Evolutionary conservation across 1,140 invertebrate genomes (phyloP), one percentile per base, ranked within the genome.

Genomic region (Dreissena polymorpha): DNA sequence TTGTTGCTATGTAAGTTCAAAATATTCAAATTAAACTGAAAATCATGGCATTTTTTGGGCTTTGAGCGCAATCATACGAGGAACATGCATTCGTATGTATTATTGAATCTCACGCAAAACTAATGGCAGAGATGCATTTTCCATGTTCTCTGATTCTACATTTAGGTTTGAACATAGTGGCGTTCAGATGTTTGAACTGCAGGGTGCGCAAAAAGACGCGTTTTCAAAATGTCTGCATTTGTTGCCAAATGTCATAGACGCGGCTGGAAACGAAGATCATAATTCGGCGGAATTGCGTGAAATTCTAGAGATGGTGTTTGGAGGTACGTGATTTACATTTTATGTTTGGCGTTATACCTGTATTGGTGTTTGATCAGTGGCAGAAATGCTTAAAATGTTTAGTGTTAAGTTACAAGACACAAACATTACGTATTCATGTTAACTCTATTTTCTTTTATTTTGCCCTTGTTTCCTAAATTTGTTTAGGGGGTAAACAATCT

Each of bases 281-380:
- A 55, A 72, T 53, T 53, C 49, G 10, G 29, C 13, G 6, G 13
- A 55, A 18, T 72, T 72, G n/a, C 10, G 18, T 16, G 70, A 72
- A 21, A 16, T 72, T 53, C 49, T 72, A 0, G 51, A 55, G 23
- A 12, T 55, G 25, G 16, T 51, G 6, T 53, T 72, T 29, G 70
- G 70, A 72, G 70, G 70, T 72, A 72, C 16, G 10, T 60, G 16
- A 60, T n/a, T 60, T 23, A 60, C 2, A n/a, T 60, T 6, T 23
- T n/a, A 18, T 23, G 57, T n/a, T 60, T 18, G 16, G 21, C 21
- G 6, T 60, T 5, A 60, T 18, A 60, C 6, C 10, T 60, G 21
- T 60, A n/a, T 60, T 18, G 21, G 16, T 60, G 21, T 60, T 23
- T 60, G 16, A 6, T 60, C 10, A 3, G 57, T 60, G 16, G 57